These are phyloP conservation scores for Sussaba pulchella DNA, from an alignment of 2,888 invertebrate genomes.

Conservation along the genomic window DNA sequence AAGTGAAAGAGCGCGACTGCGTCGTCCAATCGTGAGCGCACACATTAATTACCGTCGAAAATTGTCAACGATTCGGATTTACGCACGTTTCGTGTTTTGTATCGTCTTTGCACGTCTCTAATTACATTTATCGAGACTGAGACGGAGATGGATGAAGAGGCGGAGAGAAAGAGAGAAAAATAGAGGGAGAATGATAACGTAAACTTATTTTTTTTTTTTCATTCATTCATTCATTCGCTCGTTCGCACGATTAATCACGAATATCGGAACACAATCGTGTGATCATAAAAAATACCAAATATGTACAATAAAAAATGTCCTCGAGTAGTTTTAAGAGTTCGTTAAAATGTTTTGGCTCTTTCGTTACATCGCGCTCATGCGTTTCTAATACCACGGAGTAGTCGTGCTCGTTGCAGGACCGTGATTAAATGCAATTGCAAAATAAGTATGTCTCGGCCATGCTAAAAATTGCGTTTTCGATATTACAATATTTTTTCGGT, in stretches of 20 bases:
- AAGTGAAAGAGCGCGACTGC: not conserved
- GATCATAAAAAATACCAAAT: slow-evolving; percentile 74
- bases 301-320: slow-evolving; percentile 72
- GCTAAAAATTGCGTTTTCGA: not conserved
- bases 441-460: not conserved
- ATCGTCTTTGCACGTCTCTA: not conserved
- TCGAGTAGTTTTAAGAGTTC: slow-evolving; percentile 54
- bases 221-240: slow-evolving; percentile 11
- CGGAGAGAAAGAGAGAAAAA: not conserved
- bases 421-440: not conserved
- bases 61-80: slow-evolving; percentile 5
- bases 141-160: too few relatives aligned
- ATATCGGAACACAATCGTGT: slow-evolving; percentile 76
- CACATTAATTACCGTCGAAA: slow-evolving; percentile 8
- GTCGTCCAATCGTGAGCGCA: not conserved
- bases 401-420: slow-evolving; percentile 1
- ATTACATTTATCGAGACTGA: not conserved
- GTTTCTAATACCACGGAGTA: slow-evolving; percentile 60
- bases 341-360: slow-evolving; percentile 58
- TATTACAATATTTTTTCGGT: not conserved
- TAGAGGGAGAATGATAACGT: not conserved
- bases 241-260: slow-evolving; percentile 56
- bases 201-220: not conserved
- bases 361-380: slow-evolving; percentile 55
- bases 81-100: not conserved